Evolutionary conservation across 2,888 invertebrate genomes (phyloP), one percentile per base, ranked within the genome.

Genomic region (Argyresthia albistria): DNA sequence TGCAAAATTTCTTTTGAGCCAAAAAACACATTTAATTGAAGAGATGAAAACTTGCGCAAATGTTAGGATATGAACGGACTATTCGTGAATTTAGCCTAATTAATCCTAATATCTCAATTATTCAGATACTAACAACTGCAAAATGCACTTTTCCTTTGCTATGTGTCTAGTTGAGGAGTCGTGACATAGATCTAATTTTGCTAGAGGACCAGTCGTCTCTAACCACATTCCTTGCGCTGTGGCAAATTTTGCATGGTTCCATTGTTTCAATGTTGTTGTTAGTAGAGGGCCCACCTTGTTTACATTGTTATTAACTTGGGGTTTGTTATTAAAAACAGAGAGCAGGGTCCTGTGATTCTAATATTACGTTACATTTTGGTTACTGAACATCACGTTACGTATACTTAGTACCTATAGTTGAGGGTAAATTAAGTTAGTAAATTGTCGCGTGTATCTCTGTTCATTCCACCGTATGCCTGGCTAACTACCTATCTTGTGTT

Each of bases 301-400:
- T 73, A 69, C 66, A 61, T 68, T 66, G 67, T 67, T 72, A 75
- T 76, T 75, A 73, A 71, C 75, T 69, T 63, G 76, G 72, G 71
- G 66, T 71, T 71, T 72, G 71, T 75, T 76, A 73, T 70, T 75
- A 76, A 73, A 76, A 74, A 73, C 46, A 49, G 52, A 46, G 49
- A 50, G 51, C 42, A 46, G 39, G 39, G 46, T 39, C 25, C 25
- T 25, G 25, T 25, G 25, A 25, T 25, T 4, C 25, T 25, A n/a
- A n/a, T n/a, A n/a, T n/a, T n/a, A n/a, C n/a, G n/a, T n/a, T n/a
- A 25, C 25, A 25, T 25, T 25, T 25, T 25, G 25, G 25, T 25
- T n/a, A n/a, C n/a, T n/a, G n/a, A n/a, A n/a, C n/a, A n/a, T n/a
- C n/a, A n/a, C 25, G 25, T 25, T 25, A 25, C 25, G 25, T 25